Evolutionary conservation across 2,888 invertebrate species (phyloP).

Genomic region (Gasteruption jaculator): DNA sequence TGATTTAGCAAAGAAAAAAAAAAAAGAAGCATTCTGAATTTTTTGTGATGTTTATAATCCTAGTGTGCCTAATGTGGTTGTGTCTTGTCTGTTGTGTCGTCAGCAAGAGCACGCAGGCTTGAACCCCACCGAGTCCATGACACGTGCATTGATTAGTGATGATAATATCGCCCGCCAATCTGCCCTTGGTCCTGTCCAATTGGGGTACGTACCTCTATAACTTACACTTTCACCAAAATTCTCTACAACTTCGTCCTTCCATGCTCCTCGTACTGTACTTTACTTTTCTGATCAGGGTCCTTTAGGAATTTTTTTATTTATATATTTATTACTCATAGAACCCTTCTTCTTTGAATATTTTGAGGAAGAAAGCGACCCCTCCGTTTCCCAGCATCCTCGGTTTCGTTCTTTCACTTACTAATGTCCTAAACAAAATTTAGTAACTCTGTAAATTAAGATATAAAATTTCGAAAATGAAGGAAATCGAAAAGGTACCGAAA

Average conservation of each 20-base stretch:
- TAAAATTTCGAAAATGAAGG: too few species aligned
- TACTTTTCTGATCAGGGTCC: too few species aligned
- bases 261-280: too few species aligned
- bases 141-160: constrained; percentile 90
- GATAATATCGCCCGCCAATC: constrained; percentile 80
- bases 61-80: constrained; percentile 59
- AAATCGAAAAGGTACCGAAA: too few species aligned
- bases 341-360: constrained; percentile 5
- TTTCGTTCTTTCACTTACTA: too few species aligned
- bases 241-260: too few species aligned
- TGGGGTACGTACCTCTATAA: constrained; percentile 79
- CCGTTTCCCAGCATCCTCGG: too few species aligned
- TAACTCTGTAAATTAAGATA: too few species aligned
- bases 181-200: constrained; percentile 85
- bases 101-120: constrained; percentile 85
- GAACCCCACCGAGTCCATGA: constrained; percentile 92
- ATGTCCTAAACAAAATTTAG: too few species aligned
- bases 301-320: constrained; percentile 5
- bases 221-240: constrained; percentile 29
- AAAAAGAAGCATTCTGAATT: constrained; percentile 45
- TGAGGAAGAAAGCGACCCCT: background rate
- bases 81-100: constrained; percentile 62
- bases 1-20: too few species aligned
- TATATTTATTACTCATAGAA: constrained; percentile 1
- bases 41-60: too few species aligned